Evolutionary conservation across 1,140 invertebrate species (phyloP).

Genomic region (Agraylea sexmaculata): DNA sequence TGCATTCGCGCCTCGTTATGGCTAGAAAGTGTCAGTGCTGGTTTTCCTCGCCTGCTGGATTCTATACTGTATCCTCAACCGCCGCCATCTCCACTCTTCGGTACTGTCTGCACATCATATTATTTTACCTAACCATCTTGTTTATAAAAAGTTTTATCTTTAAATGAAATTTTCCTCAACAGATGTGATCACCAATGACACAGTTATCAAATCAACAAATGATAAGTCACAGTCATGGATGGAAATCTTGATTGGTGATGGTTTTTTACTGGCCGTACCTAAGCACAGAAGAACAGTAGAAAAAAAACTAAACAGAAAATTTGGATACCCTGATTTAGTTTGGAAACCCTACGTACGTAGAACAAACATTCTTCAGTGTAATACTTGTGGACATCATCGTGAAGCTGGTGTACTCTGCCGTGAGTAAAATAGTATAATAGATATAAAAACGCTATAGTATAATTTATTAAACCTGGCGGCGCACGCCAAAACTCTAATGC

Average conservation of each 20-base stretch:
- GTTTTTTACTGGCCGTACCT: slow-evolving; percentile 72
- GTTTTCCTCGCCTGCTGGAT: too few species aligned
- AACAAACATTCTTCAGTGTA: slow-evolving; percentile 61
- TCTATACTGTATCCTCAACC: too few species aligned
- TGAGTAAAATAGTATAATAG: too few species aligned
- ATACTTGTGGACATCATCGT: slow-evolving; percentile 70
- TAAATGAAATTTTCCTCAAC: slow-evolving; percentile 16
- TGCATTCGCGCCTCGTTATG: too few species aligned
- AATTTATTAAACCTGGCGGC: too few species aligned
- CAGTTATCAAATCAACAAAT: slow-evolving; percentile 20
- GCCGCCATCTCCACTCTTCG: too few species aligned
- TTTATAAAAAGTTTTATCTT: slow-evolving; percentile 1
- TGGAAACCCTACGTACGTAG: slow-evolving; percentile 59
- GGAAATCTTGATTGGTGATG: slow-evolving; percentile 54
- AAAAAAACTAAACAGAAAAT: slow-evolving; percentile 57
- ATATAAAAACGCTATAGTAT: too few species aligned
- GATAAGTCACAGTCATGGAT: slow-evolving; percentile 32
- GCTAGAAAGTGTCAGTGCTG: too few species aligned
- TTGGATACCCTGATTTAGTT: slow-evolving; percentile 47
- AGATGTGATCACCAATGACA: too few species aligned
- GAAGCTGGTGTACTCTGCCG: slow-evolving; percentile 65
- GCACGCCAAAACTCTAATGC: too few species aligned
- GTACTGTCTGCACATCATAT: too few species aligned
- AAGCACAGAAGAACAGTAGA: slow-evolving; percentile 64
- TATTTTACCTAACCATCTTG: too few species aligned